Base-by-base conservation (phyloP, 1,140 invertebrate species). In the Trichonephila clavata region DNA sequence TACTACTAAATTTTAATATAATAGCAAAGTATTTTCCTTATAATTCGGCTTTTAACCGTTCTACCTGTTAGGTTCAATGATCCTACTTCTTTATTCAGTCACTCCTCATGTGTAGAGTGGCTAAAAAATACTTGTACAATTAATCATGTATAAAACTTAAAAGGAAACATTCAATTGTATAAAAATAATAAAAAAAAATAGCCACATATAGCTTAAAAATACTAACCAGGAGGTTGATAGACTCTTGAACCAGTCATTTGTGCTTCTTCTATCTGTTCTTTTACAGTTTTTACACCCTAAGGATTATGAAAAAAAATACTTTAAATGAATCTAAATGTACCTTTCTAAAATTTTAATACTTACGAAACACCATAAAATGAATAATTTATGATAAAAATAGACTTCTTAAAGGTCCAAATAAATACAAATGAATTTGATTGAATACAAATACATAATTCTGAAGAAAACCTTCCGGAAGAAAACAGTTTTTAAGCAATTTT, bases 191-290 rank as follows among this genome's bases (percentile, higher is more conserved):
- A 8, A 50, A 50, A 50, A 71, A 77, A 77, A 77, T 13, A 77
- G 3, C 21, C 16, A 63, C 61, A 63, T 20, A 63, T 63, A 20
- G 21, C 6, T 63, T 20, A 2, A 20, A 14, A 39, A 61, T 60
- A 90, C 86, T 63, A 90, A 94, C 94, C 96, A 1, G 98, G 98
- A 14, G 98, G 96, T 94, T 96, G 97, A 95, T 98, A 99, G 1
- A 98, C 98, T 92, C 97, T 96, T 50, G 97, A 96, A 95, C 98
- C 97, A 24, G 88, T 60, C 93, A 98, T 97, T 80, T 97, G 97
- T 81, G 97, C 96, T 65, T 97, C 97, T 95, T 99, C 97, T 94
- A 99, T 97, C 97, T 99, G 99, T 94, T 99, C 97, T 95, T 98
- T 97, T 1, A 99, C 98, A 94, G 97, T 97, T 95, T 98, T 97